A percentile compares a stretch with the other conserved stretches of the same genome.
phyloP scores from a whole-genome alignment of 2,888 invertebrate species.

The Matsumyia berberina region DNA sequence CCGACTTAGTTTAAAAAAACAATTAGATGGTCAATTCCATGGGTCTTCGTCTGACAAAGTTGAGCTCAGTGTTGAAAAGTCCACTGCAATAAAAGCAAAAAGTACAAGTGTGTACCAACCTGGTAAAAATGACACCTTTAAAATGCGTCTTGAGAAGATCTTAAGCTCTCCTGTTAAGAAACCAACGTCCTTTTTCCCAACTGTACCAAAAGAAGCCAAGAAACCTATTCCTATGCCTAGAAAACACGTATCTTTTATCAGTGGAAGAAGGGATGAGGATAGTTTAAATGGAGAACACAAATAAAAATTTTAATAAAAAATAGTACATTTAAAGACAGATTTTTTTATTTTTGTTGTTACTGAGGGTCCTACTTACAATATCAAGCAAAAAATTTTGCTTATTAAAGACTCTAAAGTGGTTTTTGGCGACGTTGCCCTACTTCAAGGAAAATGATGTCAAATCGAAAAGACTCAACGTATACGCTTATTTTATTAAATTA shows the following conservation, averaged over 20 bases:
- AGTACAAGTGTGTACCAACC: background rate
- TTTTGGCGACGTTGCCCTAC: no score
- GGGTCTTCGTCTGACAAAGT: background rate
- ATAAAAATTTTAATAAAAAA: no score
- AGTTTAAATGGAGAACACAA: no score
- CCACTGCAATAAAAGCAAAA: background rate
- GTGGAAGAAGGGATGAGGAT: constrained; percentile 63
- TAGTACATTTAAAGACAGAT: no score
- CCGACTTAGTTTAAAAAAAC: constrained; percentile 76
- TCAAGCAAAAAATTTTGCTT: no score
- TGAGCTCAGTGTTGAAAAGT: background rate
- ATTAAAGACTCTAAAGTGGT: no score
- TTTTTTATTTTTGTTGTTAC: no score
- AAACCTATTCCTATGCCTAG: constrained; percentile 82
- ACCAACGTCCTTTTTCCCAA: constrained; percentile 56
- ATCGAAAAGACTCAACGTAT: no score
- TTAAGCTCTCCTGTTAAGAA: constrained; percentile 78
- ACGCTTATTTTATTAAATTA: no score
- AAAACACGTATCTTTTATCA: constrained; percentile 82
- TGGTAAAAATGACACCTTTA: constrained; percentile 77
- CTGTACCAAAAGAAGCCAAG: background rate
- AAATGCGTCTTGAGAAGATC: constrained; percentile 80
- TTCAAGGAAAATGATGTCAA: no score
- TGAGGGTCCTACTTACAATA: no score
- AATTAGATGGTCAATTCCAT: constrained; percentile 74